Percentiles rank a stretch among this genome's conserved stretches.
These are phyloP conservation scores for Cryptomyrus ogoouensis DNA, from an alignment of 2,113 vertebrate genomes.

Conservation along the genomic window DNA sequence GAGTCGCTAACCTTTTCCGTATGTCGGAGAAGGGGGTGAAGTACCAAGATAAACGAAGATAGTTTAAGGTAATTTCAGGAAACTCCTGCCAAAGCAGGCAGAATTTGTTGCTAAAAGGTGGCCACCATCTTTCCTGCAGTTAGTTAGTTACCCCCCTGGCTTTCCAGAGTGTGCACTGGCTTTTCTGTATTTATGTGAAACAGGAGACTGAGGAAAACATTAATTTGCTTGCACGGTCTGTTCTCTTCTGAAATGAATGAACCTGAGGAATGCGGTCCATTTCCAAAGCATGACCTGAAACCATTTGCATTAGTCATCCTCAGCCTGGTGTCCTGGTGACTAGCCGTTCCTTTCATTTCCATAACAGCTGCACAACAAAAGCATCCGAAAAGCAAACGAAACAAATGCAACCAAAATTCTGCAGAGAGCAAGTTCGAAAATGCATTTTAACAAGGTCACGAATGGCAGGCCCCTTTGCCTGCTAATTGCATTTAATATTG, in stretches of 20 bases:
- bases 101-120: conserved; percentile 37
- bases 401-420: background rate
- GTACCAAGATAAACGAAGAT: conserved; percentile 53
- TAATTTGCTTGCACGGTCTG: conserved; percentile 38
- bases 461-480: conserved; percentile 42
- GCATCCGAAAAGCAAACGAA: background rate
- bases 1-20: conserved; percentile 44
- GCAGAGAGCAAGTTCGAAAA: conserved; percentile 32
- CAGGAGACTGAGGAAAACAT: conserved; percentile 42
- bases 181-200: conserved; percentile 40
- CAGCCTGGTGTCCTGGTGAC: conserved; percentile 11
- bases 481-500: conserved; percentile 57
- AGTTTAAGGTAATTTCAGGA: conserved; percentile 36
- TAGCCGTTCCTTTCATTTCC: background rate
- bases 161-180: conserved; percentile 32
- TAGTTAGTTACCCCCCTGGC: conserved; percentile 7
- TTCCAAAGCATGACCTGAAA: conserved; percentile 12
- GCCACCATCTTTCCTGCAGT: conserved; percentile 34
- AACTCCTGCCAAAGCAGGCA: conserved; percentile 41
- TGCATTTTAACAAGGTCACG: conserved; percentile 42
- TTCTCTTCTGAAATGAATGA: conserved; percentile 43
- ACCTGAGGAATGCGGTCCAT: conserved; percentile 25
- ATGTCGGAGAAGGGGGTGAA: conserved; percentile 33
- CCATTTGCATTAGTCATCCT: background rate
- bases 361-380: background rate